Evolutionary conservation across 1,140 invertebrate genomes (phyloP).

Genomic region (Macrotrachela quadricornifera): DNA sequence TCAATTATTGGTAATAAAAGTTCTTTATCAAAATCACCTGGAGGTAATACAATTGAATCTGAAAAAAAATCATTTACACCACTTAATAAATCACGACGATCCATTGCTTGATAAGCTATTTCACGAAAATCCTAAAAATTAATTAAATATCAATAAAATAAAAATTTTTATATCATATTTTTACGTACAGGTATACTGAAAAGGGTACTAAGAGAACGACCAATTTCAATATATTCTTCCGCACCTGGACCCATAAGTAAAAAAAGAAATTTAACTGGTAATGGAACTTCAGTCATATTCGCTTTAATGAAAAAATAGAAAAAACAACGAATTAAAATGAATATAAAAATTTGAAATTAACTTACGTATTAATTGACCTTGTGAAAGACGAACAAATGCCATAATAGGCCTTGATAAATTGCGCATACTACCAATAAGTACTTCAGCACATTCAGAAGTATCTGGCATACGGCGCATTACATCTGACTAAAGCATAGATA

Average conservation of each 20-base stretch:
- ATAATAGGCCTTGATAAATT: slow-evolving; percentile 1
- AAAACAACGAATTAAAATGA: too few relatives aligned
- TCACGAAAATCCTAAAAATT: slow-evolving; percentile 51
- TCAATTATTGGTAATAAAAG: slow-evolving; percentile 70
- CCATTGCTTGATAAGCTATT: slow-evolving; percentile 66
- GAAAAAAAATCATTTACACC: slow-evolving; percentile 84
- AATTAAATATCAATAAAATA: background rate
- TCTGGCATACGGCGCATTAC: too few relatives aligned
- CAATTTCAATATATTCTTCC: slow-evolving; percentile 3
- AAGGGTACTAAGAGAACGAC: background rate
- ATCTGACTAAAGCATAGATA: too few relatives aligned
- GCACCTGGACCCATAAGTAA: background rate
- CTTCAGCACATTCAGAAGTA: too few relatives aligned
- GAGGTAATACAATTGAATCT: slow-evolving; percentile 80
- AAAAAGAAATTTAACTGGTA: too few relatives aligned
- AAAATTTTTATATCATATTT: background rate
- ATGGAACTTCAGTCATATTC: too few relatives aligned
- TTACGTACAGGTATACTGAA: background rate
- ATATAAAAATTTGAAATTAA: too few relatives aligned
- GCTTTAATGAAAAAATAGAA: too few relatives aligned
- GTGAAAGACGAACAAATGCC: slow-evolving; percentile 3
- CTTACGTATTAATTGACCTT: background rate
- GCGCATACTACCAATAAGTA: background rate
- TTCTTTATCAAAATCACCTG: slow-evolving; percentile 75
- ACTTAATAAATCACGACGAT: slow-evolving; percentile 57